Percentiles rank a stretch among this genome's conserved stretches.
Evolutionary conservation across 2,113 vertebrate species (phyloP).

Genomic region (Otocyon megalotis): DNA sequence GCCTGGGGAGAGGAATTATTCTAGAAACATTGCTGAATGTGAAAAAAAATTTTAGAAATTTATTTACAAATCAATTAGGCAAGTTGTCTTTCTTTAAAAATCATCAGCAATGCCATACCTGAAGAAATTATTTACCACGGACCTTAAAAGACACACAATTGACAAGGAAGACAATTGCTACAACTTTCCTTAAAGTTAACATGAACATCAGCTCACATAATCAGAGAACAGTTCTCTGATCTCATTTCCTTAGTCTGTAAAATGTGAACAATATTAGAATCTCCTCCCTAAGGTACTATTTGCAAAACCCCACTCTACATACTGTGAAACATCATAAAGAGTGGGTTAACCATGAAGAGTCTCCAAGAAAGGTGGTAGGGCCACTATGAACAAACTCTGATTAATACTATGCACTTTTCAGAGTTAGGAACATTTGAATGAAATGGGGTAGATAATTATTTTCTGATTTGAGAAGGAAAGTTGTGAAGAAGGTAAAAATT

Average conservation of each 20-base stretch:
- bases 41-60: neutral
- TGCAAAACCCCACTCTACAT: neutral
- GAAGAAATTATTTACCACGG: neutral
- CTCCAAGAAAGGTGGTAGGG: neutral
- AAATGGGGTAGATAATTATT: neutral
- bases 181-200: neutral
- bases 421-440: neutral
- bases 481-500: neutral
- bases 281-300: neutral
- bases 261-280: neutral
- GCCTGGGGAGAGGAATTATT: neutral
- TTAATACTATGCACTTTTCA: neutral
- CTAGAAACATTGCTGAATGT: neutral
- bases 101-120: neutral
- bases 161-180: neutral
- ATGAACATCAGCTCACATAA: neutral
- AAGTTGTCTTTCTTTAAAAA: neutral
- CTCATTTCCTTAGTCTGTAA: neutral
- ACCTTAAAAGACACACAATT: neutral
- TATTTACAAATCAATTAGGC: neutral
- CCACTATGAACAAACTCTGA: neutral
- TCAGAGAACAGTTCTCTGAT: neutral
- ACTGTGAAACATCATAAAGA: neutral
- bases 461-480: neutral
- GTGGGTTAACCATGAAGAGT: neutral